Percentiles rank a stretch among this genome's conserved stretches.
phyloP scores from a whole-genome alignment of 2,797 vertebrate species.

The Sebastiscus albofasciatus region DNA sequence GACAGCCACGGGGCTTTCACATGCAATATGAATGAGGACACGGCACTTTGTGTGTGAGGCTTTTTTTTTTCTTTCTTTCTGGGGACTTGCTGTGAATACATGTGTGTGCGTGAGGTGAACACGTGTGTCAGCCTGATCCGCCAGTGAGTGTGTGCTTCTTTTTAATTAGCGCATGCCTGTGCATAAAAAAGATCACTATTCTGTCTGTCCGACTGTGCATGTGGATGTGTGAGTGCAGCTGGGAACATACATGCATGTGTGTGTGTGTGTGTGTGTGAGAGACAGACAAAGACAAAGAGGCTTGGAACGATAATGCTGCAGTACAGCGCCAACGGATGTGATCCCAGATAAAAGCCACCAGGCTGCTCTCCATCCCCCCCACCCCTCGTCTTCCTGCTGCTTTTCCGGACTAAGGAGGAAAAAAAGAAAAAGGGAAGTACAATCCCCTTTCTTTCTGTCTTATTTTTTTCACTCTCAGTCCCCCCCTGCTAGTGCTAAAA shows the following conservation, averaged over 20 bases:
- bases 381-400: conserved; percentile 56
- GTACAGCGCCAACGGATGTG: conserved; percentile 60
- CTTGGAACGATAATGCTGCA: conserved; percentile 62
- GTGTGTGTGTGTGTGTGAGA: conserved; percentile 3
- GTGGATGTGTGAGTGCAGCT: conserved; percentile 36
- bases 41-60: conserved; percentile 35
- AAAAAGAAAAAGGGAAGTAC: conserved; percentile 39
- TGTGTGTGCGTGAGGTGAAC: not conserved
- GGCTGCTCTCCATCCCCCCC: conserved; percentile 42
- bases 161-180: conserved; percentile 64
- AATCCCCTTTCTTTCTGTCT: conserved; percentile 46
- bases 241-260: conserved; percentile 4
- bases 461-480: conserved; percentile 30
- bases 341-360: conserved; percentile 71
- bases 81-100: conserved; percentile 32
- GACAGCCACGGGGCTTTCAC: conserved; percentile 62
- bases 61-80: not conserved
- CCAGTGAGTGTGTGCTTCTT: conserved; percentile 20
- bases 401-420: conserved; percentile 41
- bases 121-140: conserved; percentile 6
- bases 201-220: conserved; percentile 37
- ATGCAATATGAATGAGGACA: conserved; percentile 69
- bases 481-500: conserved; percentile 45
- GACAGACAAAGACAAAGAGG: conserved; percentile 66
- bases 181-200: conserved; percentile 39